Conservation (phyloP, 2,888 invertebrate species). For the Drosophila histrio region DNA sequence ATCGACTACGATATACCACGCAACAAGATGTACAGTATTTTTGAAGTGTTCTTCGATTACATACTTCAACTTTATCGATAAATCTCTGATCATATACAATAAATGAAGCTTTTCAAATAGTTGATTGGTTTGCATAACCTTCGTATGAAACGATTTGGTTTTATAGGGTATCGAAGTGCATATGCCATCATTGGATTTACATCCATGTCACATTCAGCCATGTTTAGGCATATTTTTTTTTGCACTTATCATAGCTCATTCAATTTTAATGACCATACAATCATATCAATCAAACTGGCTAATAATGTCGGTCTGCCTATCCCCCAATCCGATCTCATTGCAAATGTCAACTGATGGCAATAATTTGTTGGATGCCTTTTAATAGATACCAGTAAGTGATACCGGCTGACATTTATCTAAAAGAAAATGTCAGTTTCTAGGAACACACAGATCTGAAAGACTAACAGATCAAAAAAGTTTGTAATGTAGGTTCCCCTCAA, state of each 20-base stretch:
- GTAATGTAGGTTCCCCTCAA: too few relatives aligned
- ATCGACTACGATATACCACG: neutral
- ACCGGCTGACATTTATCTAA: slow-evolving; percentile 41
- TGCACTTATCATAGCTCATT: slow-evolving; percentile 50
- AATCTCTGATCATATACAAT: neutral
- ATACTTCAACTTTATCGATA: neutral
- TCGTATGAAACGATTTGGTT: neutral
- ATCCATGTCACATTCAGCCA: slow-evolving; percentile 21
- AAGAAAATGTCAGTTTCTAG: slow-evolving; percentile 16
- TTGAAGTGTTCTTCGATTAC: neutral
- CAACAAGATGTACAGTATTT: neutral
- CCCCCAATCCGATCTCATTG: slow-evolving; percentile 7
- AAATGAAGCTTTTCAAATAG: neutral
- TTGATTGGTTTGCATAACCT: neutral
- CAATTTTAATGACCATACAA: slow-evolving; percentile 54
- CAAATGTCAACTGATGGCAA: slow-evolving; percentile 39
- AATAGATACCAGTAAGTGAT: slow-evolving; percentile 38
- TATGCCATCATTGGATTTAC: slow-evolving; percentile 8
- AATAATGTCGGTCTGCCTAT: slow-evolving; percentile 31
- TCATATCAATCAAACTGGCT: slow-evolving; percentile 51
- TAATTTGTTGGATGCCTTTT: slow-evolving; percentile 27
- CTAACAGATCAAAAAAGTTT: too few relatives aligned
- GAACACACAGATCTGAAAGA: too few relatives aligned
- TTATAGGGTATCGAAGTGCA: slow-evolving; percentile 8
- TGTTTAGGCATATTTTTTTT: slow-evolving; percentile 16